phyloP scores from a whole-genome alignment of 2,888 invertebrate species.

The Proisotoma minuta region DNA sequence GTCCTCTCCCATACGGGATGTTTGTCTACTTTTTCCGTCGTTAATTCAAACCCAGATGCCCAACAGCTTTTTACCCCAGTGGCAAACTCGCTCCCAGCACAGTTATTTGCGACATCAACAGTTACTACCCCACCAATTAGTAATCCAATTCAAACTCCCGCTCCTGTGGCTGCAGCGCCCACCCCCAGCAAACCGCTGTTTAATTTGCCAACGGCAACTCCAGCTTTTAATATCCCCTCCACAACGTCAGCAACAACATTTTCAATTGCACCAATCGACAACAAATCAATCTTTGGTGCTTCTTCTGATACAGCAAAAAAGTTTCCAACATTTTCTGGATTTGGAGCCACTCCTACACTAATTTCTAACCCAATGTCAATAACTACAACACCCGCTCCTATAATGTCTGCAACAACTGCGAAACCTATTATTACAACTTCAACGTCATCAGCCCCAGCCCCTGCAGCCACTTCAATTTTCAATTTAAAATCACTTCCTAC shows the following conservation, averaged over 20 bases:
- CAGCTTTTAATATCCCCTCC: background rate
- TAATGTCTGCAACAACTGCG: background rate
- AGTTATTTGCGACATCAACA: constrained; percentile 15
- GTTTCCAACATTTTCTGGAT: too few species aligned
- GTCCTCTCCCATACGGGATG: constrained; percentile 72
- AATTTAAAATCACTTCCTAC: background rate
- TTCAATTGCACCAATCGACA: background rate
- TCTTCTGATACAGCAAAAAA: too few species aligned
- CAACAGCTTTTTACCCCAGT: constrained; percentile 50
- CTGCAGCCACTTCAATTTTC: background rate
- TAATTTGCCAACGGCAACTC: background rate
- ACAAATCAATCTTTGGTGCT: background rate
- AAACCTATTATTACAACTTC: background rate
- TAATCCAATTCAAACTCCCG: background rate
- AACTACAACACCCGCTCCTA: background rate
- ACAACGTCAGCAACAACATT: background rate
- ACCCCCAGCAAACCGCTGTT: background rate
- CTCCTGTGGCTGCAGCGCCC: background rate
- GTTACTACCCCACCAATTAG: background rate
- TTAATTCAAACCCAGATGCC: constrained; percentile 62
- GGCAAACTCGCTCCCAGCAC: constrained; percentile 18
- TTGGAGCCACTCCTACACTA: background rate
- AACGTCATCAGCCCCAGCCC: background rate
- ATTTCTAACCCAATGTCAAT: background rate
- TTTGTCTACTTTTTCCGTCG: constrained; percentile 69